Percentiles rank a stretch among this genome's conserved stretches.
Evolutionary conservation across 2,888 invertebrate species (phyloP).

Genomic region (Apamea epomidion): DNA sequence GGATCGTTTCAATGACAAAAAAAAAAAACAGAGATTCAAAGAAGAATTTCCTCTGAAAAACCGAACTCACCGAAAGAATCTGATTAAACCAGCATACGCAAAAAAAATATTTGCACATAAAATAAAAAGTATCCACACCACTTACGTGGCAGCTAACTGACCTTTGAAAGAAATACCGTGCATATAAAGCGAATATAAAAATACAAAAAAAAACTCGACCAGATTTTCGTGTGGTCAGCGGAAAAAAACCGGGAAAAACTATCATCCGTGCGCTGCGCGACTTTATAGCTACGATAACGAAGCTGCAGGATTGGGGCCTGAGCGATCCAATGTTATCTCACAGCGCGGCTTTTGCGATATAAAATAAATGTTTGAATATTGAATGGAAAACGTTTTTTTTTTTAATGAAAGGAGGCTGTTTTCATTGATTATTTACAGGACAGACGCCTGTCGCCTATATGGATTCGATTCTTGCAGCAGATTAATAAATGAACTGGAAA

Average conservation of each 20-base stretch:
- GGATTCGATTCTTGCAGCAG: slow-evolving; percentile 1
- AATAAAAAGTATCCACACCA: slow-evolving; percentile 41
- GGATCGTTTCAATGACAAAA: no score
- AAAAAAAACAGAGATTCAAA: background rate
- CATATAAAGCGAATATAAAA: slow-evolving; percentile 54
- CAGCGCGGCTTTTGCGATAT: slow-evolving; percentile 60
- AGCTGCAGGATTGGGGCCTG: slow-evolving; percentile 70
- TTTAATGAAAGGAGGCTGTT: slow-evolving; percentile 30
- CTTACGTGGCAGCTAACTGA: slow-evolving; percentile 55
- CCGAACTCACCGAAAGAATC: background rate
- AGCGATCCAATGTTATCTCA: slow-evolving; percentile 69
- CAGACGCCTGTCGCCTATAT: background rate
- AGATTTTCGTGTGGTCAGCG: slow-evolving; percentile 80
- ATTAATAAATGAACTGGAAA: background rate
- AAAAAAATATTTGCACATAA: slow-evolving; percentile 7
- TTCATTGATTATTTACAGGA: slow-evolving; percentile 13
- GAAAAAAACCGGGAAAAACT: slow-evolving; percentile 77
- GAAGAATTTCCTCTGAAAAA: background rate
- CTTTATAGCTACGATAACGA: slow-evolving; percentile 83
- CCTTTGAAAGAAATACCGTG: slow-evolving; percentile 62
- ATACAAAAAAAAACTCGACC: slow-evolving; percentile 61
- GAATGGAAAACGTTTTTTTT: slow-evolving; percentile 29
- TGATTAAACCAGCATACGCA: background rate
- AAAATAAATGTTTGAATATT: slow-evolving; percentile 54
- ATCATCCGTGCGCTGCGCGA: slow-evolving; percentile 76